A percentile compares a stretch with the other conserved stretches of the same genome.
Evolutionary conservation across 2,113 vertebrate species (phyloP).

Genomic region (Hemibates koningsi): DNA sequence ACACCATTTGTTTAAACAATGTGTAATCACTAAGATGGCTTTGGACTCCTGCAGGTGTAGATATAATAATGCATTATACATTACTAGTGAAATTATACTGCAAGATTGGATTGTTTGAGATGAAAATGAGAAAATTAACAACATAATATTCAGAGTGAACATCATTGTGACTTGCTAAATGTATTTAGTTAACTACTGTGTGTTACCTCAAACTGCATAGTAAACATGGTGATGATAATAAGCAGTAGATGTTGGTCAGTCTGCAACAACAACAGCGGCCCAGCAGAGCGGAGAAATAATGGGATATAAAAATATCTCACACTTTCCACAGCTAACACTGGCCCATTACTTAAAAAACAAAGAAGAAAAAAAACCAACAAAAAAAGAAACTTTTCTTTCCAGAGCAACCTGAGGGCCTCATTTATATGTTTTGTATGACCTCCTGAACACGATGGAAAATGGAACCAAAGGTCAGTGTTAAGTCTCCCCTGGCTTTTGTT

Average conservation of each 20-base stretch:
- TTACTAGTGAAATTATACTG: neutral
- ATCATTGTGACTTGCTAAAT: neutral
- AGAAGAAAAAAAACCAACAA: neutral
- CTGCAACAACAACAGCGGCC: neutral
- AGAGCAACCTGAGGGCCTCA: constrained; percentile 43
- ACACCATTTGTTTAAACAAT: neutral
- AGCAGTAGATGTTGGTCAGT: neutral
- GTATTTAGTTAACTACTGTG: neutral
- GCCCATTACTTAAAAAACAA: neutral
- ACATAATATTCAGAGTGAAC: neutral
- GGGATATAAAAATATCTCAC: neutral
- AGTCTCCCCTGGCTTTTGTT: constrained; percentile 66
- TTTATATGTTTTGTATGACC: constrained; percentile 63
- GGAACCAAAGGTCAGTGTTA: constrained; percentile 69
- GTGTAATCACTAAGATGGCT: neutral
- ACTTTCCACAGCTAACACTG: neutral
- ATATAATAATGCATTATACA: neutral
- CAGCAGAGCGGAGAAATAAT: neutral
- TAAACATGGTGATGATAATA: neutral
- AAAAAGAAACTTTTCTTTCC: constrained; percentile 9
- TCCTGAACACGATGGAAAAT: constrained; percentile 52
- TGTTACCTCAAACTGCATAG: neutral
- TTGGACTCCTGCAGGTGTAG: neutral
- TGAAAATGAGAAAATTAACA: neutral
- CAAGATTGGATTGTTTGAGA: neutral